Base-by-base conservation (phyloP, 2,797 vertebrate genomes). In the Takifugu ocellatus region DNA sequence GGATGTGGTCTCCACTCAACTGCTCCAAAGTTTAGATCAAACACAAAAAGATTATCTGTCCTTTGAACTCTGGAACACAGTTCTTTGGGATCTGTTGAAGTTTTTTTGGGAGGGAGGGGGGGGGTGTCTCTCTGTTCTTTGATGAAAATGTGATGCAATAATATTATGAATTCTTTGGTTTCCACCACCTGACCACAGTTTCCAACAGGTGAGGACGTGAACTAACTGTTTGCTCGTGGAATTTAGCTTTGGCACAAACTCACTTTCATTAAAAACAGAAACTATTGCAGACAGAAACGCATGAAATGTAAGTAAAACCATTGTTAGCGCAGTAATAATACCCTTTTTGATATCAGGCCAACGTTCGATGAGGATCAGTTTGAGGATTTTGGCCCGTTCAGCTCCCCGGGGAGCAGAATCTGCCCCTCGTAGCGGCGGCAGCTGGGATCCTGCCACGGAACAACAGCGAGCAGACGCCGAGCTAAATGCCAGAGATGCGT, bases 391-490 rank as follows among this genome's bases (percentile, higher is more conserved):
- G 24, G 0, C 2, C 31, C 10, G 25, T 60, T 74, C 25, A 61
- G 63, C 68, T 73, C 72, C 64, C 49, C 31, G 8, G 44, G 25
- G 51, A 46, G 58, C 42, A 47, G 72, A 61, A 71, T 73, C 61
- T 4, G 42, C 43, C 12, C 66, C 44, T 8, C 6, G 44, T 49
- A 17, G 0, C 33, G 31, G 54, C 44, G 55, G 62, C 81, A 82
- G 79, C 79, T 78, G 78, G 71, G 79, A 77, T 68, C 55, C 69
- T 82, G 81, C 83, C 78, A 72, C 76, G 66, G 60, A 55, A n/a
- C 29, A 54, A 68, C 65, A 64, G 58, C 1, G 59, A 78, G 69
- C 82, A 77, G 79, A 74, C 51, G 66, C 69, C 4, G 2, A 43
- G 59, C 62, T 67, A 68, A 69, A 64, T 59, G 68, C 76, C 54